Evolutionary conservation across 1,140 invertebrate species (phyloP).

Genomic region (Ceratitis capitata): DNA sequence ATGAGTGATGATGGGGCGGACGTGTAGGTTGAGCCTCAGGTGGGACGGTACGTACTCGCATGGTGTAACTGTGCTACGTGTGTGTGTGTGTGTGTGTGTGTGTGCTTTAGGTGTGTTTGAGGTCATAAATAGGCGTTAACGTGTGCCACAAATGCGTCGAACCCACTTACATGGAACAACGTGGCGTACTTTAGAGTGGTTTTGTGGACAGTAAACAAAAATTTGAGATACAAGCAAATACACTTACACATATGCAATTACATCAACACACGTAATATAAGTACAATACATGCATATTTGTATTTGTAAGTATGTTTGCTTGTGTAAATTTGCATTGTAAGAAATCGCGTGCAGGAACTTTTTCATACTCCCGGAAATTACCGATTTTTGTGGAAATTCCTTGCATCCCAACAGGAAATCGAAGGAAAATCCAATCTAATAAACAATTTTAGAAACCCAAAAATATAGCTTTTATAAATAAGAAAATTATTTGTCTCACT

Average conservation of each 20-base stretch:
- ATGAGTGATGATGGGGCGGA: slow-evolving; percentile 2
- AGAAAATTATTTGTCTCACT: no score
- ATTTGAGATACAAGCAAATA: not conserved
- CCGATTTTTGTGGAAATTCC: not conserved
- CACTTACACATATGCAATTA: not conserved
- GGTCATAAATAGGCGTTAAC: slow-evolving; percentile 39
- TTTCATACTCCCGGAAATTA: not conserved
- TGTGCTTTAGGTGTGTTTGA: slow-evolving; percentile 12
- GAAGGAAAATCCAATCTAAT: not conserved
- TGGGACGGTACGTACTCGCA: not conserved
- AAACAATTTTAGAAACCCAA: no score
- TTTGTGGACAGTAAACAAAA: not conserved
- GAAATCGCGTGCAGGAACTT: not conserved
- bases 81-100: not conserved
- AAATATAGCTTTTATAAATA: no score
- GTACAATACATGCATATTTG: no score
- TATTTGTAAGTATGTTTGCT: not conserved
- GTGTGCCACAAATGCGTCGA: slow-evolving; percentile 18
- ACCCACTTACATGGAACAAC: not conserved
- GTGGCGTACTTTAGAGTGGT: not conserved
- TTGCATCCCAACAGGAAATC: not conserved
- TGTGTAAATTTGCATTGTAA: not conserved
- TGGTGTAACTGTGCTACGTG: not conserved
- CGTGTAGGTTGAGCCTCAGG: not conserved
- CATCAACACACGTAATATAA: no score